Evolutionary conservation across 2,797 vertebrate genomes (phyloP), one percentile per base, ranked within the genome.

Genomic region (Onychomys leucogaster): DNA sequence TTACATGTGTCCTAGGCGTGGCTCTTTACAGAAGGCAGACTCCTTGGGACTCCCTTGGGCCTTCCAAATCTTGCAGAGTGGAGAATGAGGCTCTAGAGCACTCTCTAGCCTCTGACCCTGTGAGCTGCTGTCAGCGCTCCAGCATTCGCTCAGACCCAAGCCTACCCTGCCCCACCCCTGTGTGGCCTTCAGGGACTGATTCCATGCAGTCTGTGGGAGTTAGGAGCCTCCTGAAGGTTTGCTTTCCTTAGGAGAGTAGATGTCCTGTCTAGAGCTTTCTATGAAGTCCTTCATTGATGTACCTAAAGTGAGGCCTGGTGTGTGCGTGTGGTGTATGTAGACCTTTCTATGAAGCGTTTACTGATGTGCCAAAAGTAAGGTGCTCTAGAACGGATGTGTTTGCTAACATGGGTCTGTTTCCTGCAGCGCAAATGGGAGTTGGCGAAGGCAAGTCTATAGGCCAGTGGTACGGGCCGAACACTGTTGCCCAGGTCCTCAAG

Each of bases 401-500:
- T 1, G 29, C 6, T 97, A 82, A 25, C 67, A 81, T 21, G 23
- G 1, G 0, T 96, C 97, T 94, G 92, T 67, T 97, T 98, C 95
- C 73, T 98, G 94, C 98, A 99, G 99, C 99, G 84, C 99, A 99
- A 98, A 99, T 99, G 99, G 99, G 99, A 98, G 99, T 99, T 21
- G 99, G 99, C 96, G 99, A 99, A 98, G 99, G 99, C 21, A 99
- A 99, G 97, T 99, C 99, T 55, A 99, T 99, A 88, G 99, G 99
- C 95, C 99, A 99, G 98, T 99, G 99, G 99, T 99, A 99, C 0
- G 99, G 99, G 96, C 99, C 99, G 80, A 99, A 99, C 98, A 99
- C 99, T 77, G 99, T 99, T 0, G 99, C 99, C 59, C 99, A 99
- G 98, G 99, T 99, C 97, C 99, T 99, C 97, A 99, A 99, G 99